A percentile compares a stretch with the other conserved stretches of the same genome.
These are phyloP conservation scores for Porites lutea DNA, from an alignment of 64 coral and sea anemone species.

Conservation along the genomic window DNA sequence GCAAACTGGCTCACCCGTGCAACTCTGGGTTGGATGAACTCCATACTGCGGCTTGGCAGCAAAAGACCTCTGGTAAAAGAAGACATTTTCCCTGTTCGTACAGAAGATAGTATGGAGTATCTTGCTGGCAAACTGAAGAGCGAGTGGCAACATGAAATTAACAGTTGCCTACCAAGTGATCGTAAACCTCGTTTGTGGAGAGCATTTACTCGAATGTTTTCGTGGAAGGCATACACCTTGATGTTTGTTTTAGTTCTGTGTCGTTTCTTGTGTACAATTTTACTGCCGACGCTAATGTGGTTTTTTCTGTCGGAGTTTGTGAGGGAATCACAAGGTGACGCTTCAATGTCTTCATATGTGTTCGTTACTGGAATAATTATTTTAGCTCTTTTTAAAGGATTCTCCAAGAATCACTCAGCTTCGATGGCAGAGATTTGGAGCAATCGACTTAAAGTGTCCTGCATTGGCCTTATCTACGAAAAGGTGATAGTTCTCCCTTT, in stretches of 20 bases:
- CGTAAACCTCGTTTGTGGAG: constrained; percentile 5
- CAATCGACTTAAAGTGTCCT: neutral
- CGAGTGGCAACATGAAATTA: constrained; percentile 6
- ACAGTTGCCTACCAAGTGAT: neutral
- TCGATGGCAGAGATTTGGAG: neutral
- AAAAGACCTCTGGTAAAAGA: neutral
- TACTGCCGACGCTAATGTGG: neutral
- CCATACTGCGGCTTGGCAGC: neutral
- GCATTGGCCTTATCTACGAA: constrained; percentile 16
- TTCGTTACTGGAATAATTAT: neutral
- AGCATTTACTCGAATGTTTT: constrained; percentile 6
- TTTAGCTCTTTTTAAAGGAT: neutral
- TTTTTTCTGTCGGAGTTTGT: neutral
- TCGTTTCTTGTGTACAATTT: neutral
- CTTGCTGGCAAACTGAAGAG: neutral
- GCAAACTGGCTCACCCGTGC: neutral
- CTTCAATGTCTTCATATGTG: neutral
- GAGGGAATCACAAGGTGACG: neutral
- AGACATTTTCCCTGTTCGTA: constrained; percentile 11
- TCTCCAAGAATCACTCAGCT: neutral
- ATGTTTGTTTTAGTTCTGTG: neutral
- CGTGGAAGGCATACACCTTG: neutral
- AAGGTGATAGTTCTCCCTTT: neutral
- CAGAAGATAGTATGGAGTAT: neutral
- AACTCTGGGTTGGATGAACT: neutral